A percentile compares a stretch with the other conserved stretches of the same genome.
These are phyloP conservation scores for Lasiommata megera DNA, from an alignment of 2,888 invertebrate genomes.

Conservation along the genomic window DNA sequence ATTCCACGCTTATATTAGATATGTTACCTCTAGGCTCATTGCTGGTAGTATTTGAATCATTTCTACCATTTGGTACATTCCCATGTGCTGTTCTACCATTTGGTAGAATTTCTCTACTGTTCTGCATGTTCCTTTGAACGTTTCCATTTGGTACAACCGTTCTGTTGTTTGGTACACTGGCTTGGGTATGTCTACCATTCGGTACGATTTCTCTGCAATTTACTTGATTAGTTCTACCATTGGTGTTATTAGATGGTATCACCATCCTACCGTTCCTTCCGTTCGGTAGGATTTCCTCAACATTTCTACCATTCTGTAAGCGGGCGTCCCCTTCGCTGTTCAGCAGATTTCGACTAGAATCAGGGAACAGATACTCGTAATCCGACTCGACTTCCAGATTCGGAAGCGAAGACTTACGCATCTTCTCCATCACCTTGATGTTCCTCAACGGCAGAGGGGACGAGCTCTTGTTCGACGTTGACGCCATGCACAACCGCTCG, in stretches of 20 bases:
- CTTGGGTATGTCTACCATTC: not conserved
- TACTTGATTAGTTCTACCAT: not conserved
- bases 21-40: not conserved
- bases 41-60: constrained; percentile 2
- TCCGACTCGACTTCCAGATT: constrained; percentile 63
- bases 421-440: constrained; percentile 50
- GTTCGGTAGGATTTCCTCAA: not conserved
- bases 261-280: not conserved
- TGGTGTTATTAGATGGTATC: not conserved
- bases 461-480: constrained; percentile 52
- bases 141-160: not conserved
- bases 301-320: constrained; percentile 1
- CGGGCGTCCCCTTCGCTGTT: not conserved
- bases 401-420: constrained; percentile 62
- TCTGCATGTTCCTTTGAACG: not conserved
- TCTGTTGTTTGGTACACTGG: not conserved
- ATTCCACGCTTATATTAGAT: constrained; percentile 33
- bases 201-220: constrained; percentile 1
- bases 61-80: constrained; percentile 17
- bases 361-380: constrained; percentile 64
- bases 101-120: not conserved
- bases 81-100: not conserved
- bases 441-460: constrained; percentile 52
- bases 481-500: constrained; percentile 66
- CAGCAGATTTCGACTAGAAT: constrained; percentile 39